A percentile compares a stretch with the other conserved stretches of the same genome.
Conservation (phyloP, 2,888 invertebrate species). For the Dicyrtomina minuta region DNA sequence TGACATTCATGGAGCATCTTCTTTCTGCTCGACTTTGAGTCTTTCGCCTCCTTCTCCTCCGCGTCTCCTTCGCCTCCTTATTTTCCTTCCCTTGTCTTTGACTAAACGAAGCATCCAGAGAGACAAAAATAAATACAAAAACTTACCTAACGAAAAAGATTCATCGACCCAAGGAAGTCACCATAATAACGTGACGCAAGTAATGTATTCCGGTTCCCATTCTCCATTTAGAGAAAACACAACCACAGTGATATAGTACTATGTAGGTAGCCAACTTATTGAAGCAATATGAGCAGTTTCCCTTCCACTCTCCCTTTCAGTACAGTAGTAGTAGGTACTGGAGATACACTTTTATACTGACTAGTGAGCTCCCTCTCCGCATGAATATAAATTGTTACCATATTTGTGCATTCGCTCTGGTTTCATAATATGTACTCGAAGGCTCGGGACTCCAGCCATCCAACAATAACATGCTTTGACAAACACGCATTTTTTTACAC, state of each 20-base stretch:
- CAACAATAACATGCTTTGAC: too few relatives aligned
- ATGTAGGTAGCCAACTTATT: not conserved
- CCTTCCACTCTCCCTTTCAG: too few relatives aligned
- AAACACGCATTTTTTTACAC: too few relatives aligned
- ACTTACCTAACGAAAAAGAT: conserved; percentile 22
- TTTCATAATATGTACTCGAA: too few relatives aligned
- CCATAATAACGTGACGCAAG: conserved; percentile 4
- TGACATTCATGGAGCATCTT: conserved; percentile 34
- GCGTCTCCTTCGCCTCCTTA: not conserved
- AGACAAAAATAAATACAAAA: conserved; percentile 30
- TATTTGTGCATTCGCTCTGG: too few relatives aligned
- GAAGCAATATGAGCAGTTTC: too few relatives aligned
- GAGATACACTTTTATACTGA: too few relatives aligned
- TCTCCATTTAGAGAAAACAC: not conserved
- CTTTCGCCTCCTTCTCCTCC: not conserved
- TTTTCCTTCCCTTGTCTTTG: conserved; percentile 3
- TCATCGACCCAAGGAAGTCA: conserved; percentile 22
- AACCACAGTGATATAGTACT: not conserved
- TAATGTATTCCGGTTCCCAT: not conserved
- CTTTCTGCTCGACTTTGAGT: conserved; percentile 5
- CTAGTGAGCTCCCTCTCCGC: too few relatives aligned
- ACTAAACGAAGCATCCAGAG: conserved; percentile 7
- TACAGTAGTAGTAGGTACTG: too few relatives aligned
- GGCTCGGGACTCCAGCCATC: too few relatives aligned
- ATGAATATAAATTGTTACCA: too few relatives aligned